Percentiles rank a stretch among this genome's conserved stretches.
Evolutionary conservation across 1,140 invertebrate species (phyloP).

Genomic region (Chironomus striatipennis): DNA sequence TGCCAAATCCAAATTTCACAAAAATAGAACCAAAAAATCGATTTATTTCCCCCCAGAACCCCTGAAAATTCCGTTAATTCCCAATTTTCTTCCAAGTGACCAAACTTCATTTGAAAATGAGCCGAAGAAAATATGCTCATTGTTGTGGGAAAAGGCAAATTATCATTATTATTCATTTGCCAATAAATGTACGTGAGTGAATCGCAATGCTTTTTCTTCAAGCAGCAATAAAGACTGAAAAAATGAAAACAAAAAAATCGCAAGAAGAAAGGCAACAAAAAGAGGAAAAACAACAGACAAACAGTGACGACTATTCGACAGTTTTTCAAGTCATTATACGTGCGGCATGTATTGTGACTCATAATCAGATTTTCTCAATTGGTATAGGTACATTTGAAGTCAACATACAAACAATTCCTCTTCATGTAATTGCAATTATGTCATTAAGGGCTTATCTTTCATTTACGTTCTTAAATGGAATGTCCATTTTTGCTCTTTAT

Average conservation of each 20-base stretch:
- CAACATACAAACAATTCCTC: slow-evolving; percentile 8
- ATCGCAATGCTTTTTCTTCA: neutral
- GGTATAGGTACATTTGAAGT: neutral
- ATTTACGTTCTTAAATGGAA: neutral
- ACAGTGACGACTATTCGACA: neutral
- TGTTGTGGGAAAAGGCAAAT: slow-evolving; percentile 1
- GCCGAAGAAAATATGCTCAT: neutral
- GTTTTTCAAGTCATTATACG: neutral
- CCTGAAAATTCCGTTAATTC: too few species aligned
- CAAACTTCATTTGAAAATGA: too few species aligned
- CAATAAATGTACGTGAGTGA: slow-evolving; percentile 12
- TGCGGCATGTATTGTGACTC: slow-evolving; percentile 11
- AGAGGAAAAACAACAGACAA: neutral
- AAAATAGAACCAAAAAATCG: too few species aligned
- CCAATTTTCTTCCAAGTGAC: too few species aligned
- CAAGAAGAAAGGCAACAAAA: neutral
- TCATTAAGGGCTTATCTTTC: slow-evolving; percentile 8
- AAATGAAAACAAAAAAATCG: neutral
- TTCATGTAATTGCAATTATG: slow-evolving; percentile 14
- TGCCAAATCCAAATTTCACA: too few species aligned
- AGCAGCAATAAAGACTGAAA: neutral
- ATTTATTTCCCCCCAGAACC: too few species aligned
- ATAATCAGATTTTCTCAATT: slow-evolving; percentile 9
- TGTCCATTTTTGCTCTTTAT: neutral
- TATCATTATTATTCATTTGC: slow-evolving; percentile 10